Evolutionary conservation across 23 tunicate genomes (phyloP).

Genomic region (Ascidia mentula): DNA sequence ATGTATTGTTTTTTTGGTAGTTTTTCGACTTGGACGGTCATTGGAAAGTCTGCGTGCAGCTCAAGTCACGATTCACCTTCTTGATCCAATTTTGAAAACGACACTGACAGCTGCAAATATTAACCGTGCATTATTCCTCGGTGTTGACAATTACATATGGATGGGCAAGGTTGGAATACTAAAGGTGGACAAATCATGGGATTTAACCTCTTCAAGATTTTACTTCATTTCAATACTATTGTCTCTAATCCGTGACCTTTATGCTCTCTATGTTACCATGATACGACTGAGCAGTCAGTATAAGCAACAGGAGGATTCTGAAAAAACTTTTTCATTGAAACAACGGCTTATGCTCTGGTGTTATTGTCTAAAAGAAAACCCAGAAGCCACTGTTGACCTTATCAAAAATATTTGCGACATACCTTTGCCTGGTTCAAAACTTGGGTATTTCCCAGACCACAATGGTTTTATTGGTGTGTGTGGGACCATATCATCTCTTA

Average conservation of each 20-base stretch:
- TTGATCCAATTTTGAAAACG: conserved; percentile 42
- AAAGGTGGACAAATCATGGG: conserved; percentile 74
- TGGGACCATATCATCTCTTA: conserved; percentile 64
- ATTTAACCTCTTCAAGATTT: conserved; percentile 43
- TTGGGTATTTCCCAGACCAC: conserved; percentile 71
- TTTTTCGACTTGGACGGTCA: conserved; percentile 79
- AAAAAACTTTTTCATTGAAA: not conserved
- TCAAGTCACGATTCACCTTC: conserved; percentile 50
- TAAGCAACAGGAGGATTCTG: not conserved
- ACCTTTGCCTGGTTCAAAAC: conserved; percentile 71
- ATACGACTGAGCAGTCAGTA: conserved; percentile 15
- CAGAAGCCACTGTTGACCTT: conserved; percentile 61
- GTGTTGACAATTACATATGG: conserved; percentile 91
- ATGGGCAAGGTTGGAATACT: conserved; percentile 68
- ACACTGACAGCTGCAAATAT: conserved; percentile 67
- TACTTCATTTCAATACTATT: conserved; percentile 54
- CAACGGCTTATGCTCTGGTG: not conserved
- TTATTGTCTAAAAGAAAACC: conserved; percentile 24
- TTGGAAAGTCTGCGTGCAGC: conserved; percentile 61
- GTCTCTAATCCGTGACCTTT: conserved; percentile 47
- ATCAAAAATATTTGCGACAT: conserved; percentile 67
- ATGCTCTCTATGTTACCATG: conserved; percentile 36
- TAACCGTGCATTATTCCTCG: conserved; percentile 47
- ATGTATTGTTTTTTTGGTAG: conserved; percentile 24
- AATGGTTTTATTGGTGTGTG: conserved; percentile 75